Evolutionary conservation across 35 echinoderm and acorn worm species (phyloP), one percentile per base, ranked within the genome.

Genomic region (Diadema setosum): DNA sequence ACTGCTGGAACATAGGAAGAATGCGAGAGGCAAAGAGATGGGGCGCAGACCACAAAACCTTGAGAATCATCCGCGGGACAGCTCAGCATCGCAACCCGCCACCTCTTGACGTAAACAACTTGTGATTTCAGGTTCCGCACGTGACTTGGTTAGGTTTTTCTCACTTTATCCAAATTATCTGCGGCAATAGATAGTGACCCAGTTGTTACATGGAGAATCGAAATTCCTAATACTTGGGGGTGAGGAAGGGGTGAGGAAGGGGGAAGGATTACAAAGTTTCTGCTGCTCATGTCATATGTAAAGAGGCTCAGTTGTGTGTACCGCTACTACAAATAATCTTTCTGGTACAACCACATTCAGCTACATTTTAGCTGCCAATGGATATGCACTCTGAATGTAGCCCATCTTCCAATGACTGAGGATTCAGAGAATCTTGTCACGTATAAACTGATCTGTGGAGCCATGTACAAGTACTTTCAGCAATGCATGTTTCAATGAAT

Each of bases 171-270:
- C 73, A 78, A 35, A 78, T 36, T 35, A 78, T 78, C 73, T 78
- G 73, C 73, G 73, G 73, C 73, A 78, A 78, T 78, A 78, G 73
- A 78, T 36, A 78, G 29, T 78, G 73, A 78, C 73, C 73, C 73
- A 78, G 33, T 78, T 78, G 73, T 78, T 42, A 78, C 73, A 41
- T 20, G 37, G 9, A 11, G n/a, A 52, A 35, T 78, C 35, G 39
- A 41, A n/a, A 41, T 78, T 78, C 37, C 14, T 78, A 67, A 63
- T n/a, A n/a, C 17, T n/a, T 24, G 24, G 58, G 3, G 24, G 30
- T 67, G 63, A 34, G 25, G 24, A 33, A 34, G 63, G 63, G 63
- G 31, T 16, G 58, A 27, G 17, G 5, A 26, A 23, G 16, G 29
- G 14, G 56, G 56, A 59, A 26, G 56, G 29, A 32, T 65, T 20